phyloP scores from a whole-genome alignment of 2,797 vertebrate species.

The Hafferia zeledoni region DNA sequence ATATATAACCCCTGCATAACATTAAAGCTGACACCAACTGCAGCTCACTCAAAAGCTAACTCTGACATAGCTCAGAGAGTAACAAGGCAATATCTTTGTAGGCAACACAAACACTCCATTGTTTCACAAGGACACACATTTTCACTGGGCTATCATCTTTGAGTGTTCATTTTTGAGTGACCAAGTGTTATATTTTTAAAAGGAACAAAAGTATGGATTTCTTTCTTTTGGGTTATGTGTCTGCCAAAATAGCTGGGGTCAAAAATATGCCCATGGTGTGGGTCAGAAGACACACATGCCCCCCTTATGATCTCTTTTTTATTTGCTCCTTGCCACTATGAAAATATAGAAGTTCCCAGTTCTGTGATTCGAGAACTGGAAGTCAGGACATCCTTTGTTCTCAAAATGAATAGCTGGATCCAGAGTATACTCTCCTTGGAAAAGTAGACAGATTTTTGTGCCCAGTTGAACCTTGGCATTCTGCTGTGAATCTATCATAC shows the following conservation, averaged over 20 bases:
- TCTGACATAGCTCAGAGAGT: background rate
- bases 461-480: accelerated
- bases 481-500: background rate
- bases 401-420: background rate
- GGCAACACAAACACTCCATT: background rate
- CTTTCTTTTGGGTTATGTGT: accelerated
- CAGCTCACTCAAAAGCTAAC: background rate
- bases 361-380: background rate
- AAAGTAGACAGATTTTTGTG: background rate
- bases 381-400: background rate
- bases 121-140: background rate
- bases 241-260: accelerated
- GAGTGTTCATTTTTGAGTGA: background rate
- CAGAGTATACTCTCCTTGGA: background rate
- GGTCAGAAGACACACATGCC: background rate
- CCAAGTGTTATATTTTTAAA: background rate
- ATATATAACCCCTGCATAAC: background rate
- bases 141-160: background rate
- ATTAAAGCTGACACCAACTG: background rate
- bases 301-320: background rate
- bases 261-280: background rate
- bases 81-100: background rate
- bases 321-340: accelerated
- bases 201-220: accelerated
- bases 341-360: background rate